Base-by-base conservation (phyloP, 2,113 vertebrate species). In the Actinemys pallida region DNA sequence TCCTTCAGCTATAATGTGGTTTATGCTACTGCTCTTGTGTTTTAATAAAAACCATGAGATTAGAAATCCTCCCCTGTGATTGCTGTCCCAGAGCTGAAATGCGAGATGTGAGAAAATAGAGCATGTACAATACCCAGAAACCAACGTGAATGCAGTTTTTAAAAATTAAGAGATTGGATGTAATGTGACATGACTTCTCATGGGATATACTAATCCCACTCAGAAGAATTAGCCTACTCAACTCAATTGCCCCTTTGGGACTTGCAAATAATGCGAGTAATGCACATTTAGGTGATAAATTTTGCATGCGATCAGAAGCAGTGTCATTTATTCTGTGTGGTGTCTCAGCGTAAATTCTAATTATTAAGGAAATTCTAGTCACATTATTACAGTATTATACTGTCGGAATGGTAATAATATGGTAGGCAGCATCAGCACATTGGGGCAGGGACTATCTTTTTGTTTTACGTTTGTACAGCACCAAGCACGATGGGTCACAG, bases 11-110 rank as follows among this genome's bases (percentile, higher is more conserved):
- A 89, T 97, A 97, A 97, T 97, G 91, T n/a, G 57, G 95, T 97
- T 98, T 97, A 95, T 83, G 89, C 87, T 92, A 88, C 84, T 95
- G 91, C 95, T 94, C 95, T 97, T 96, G 90, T 97, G 91, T 96
- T 98, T 97, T 97, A 97, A 98, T 98, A 97, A 97, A 98, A 98
- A 86, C 47, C 96, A 93, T 95, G 96, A 98, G 98, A 98, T 98
- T 98, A 97, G 97, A 98, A 97, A 96, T 94, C 82, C 87, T 98
- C 98, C 94, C 96, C 82, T 53, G 96, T 98, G 97, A 96, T 97
- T 98, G 86, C 82, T 91, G 94, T 95, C 93, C 93, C 91, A 91
- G 88, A 93, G 96, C 90, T 83, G 96, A 96, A 94, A 93, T 92
- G 84, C 50, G 87, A 85, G 89, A 92, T 93, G 84, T 79, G 89